These are phyloP conservation scores for Takifugu ocellatus DNA, from an alignment of 2,797 vertebrate species.

Conservation along the genomic window DNA sequence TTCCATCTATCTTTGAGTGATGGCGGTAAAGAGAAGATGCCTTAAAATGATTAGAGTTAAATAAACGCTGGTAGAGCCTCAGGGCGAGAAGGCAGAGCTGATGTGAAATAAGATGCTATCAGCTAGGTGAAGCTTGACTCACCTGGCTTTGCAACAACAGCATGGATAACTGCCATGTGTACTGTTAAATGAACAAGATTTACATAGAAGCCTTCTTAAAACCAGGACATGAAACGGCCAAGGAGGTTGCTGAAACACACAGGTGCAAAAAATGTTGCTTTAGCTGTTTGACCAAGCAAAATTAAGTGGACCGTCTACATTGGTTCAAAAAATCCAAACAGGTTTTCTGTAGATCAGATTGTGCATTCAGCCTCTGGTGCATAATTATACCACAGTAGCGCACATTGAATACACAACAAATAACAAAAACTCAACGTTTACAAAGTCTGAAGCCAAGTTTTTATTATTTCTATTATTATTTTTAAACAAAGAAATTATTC, in stretches of 20 bases:
- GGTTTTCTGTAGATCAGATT: too few relatives aligned
- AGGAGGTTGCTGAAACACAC: neutral
- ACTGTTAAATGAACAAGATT: constrained; percentile 57
- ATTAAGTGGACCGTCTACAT: too few relatives aligned
- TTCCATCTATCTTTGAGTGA: constrained; percentile 50
- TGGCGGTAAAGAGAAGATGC: constrained; percentile 68
- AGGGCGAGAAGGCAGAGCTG: constrained; percentile 64
- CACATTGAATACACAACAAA: too few relatives aligned
- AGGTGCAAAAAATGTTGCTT: too few relatives aligned
- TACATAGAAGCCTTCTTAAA: constrained; percentile 33
- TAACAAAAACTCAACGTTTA: neutral
- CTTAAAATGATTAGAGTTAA: constrained; percentile 76
- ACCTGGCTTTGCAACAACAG: constrained; percentile 53
- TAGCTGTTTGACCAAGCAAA: too few relatives aligned
- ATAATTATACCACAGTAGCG: too few relatives aligned
- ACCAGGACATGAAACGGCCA: neutral
- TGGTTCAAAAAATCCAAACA: too few relatives aligned
- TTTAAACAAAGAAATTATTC: constrained; percentile 30
- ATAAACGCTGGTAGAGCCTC: constrained; percentile 66
- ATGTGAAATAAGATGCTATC: constrained; percentile 73
- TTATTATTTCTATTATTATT: constrained; percentile 16
- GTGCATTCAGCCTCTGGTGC: too few relatives aligned
- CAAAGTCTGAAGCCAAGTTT: neutral
- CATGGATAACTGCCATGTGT: constrained; percentile 52
- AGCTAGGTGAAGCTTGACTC: constrained; percentile 72